Percentiles rank a stretch among this genome's conserved stretches.
Evolutionary conservation across 2,113 vertebrate species (phyloP).

Genomic region (Onychostruthus taczanowskii): DNA sequence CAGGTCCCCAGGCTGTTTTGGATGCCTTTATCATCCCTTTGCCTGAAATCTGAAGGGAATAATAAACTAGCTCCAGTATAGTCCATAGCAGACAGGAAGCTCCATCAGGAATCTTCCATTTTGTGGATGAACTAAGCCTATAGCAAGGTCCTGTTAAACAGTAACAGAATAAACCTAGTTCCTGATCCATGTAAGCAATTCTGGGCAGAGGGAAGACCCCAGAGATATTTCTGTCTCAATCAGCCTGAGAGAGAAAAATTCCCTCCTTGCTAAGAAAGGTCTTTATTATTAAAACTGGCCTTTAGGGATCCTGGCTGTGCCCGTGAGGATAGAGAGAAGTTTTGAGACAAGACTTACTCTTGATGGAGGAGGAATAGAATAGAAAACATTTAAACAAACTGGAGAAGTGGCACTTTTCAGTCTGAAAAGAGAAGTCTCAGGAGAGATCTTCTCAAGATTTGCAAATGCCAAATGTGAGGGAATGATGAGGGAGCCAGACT

Average conservation of each 20-base stretch:
- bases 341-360: neutral
- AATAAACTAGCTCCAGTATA: neutral
- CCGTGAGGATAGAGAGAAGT: neutral
- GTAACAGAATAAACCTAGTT: neutral
- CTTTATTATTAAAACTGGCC: neutral
- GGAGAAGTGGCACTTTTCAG: neutral
- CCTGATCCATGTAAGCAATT: neutral
- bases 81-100: neutral
- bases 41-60: neutral
- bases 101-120: neutral
- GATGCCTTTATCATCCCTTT: neutral
- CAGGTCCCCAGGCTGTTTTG: neutral
- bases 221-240: neutral
- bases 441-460: neutral
- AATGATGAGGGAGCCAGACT: neutral
- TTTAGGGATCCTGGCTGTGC: neutral
- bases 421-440: neutral
- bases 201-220: neutral
- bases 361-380: neutral
- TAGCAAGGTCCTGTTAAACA: neutral
- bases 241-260: neutral
- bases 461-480: neutral
- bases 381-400: neutral
- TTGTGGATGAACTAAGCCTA: neutral
- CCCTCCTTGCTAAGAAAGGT: neutral